phyloP scores from a whole-genome alignment of 1,140 invertebrate genomes.

The Drosophila tsacasi region DNA sequence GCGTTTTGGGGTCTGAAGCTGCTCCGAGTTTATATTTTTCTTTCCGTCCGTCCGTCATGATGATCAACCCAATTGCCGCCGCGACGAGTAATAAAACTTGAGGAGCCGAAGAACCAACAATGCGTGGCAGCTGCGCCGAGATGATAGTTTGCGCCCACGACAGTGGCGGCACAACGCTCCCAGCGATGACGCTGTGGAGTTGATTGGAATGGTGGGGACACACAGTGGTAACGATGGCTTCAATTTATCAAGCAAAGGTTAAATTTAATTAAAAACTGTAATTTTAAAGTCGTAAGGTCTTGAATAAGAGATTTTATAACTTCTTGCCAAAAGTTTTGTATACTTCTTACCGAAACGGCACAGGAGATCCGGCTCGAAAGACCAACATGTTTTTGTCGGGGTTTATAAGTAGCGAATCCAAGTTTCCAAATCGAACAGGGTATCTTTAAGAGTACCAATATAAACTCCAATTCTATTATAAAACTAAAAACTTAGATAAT shows the following conservation, averaged over 20 bases:
- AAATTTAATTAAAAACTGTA: not conserved
- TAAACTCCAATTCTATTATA: not conserved
- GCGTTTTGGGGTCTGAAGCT: conserved; percentile 29
- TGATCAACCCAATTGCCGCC: conserved; percentile 75
- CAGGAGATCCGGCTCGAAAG: not conserved
- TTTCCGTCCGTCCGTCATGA: conserved; percentile 54
- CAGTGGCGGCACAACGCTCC: conserved; percentile 30
- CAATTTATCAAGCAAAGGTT: not conserved
- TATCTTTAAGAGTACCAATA: too few relatives aligned
- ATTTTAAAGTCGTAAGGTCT: not conserved
- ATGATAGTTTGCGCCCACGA: conserved; percentile 74
- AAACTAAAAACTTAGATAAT: not conserved
- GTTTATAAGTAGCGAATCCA: too few relatives aligned
- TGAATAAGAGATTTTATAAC: not conserved
- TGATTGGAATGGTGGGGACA: conserved; percentile 31
- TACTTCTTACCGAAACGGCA: not conserved
- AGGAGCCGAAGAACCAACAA: conserved; percentile 67
- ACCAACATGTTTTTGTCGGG: not conserved
- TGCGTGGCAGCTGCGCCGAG: conserved; percentile 67
- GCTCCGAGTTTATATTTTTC: conserved; percentile 10
- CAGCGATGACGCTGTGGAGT: conserved; percentile 37
- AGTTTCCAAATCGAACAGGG: too few relatives aligned
- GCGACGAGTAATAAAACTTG: conserved; percentile 62
- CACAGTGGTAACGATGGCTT: conserved; percentile 24
- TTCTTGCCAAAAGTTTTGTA: not conserved